Conservation (phyloP, 1,140 invertebrate genomes). For the Heliconius eleuchia region DNA sequence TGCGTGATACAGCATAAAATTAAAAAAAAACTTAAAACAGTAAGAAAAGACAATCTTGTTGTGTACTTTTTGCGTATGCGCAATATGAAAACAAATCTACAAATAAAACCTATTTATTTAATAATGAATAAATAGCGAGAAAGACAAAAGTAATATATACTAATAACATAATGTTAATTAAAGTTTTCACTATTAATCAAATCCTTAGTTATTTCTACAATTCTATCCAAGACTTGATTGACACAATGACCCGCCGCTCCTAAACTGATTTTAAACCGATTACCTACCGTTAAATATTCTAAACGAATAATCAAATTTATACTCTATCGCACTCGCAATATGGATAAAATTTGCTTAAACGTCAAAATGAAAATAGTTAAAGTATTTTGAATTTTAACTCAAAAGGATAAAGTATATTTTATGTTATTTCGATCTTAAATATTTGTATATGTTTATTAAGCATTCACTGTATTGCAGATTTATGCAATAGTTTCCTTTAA, state of each 20-base stretch:
- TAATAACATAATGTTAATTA: conserved; percentile 13
- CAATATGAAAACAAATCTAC: too few species aligned
- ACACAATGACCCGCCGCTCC: conserved; percentile 41
- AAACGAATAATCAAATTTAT: neutral
- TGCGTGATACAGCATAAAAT: too few species aligned
- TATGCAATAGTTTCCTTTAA: conserved; percentile 41
- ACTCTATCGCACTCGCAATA: neutral
- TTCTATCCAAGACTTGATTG: conserved; percentile 40
- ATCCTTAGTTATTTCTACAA: conserved; percentile 26
- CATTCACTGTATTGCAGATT: conserved; percentile 33
- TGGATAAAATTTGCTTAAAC: neutral
- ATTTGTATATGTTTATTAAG: conserved; percentile 25
- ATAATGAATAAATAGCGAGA: too few species aligned
- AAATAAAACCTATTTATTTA: too few species aligned
- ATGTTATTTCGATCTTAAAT: neutral
- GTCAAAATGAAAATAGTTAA: neutral
- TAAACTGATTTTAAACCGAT: conserved; percentile 38
- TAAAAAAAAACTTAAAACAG: too few species aligned
- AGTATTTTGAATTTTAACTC: neutral
- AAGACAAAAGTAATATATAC: neutral
- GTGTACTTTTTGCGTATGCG: too few species aligned
- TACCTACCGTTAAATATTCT: conserved; percentile 11
- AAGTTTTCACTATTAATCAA: conserved; percentile 27
- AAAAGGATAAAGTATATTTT: neutral
- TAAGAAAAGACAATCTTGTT: too few species aligned